Percentiles rank a stretch among this genome's conserved stretches.
phyloP scores from a whole-genome alignment of 2,888 invertebrate genomes.

The Pegoplata infirma region DNA sequence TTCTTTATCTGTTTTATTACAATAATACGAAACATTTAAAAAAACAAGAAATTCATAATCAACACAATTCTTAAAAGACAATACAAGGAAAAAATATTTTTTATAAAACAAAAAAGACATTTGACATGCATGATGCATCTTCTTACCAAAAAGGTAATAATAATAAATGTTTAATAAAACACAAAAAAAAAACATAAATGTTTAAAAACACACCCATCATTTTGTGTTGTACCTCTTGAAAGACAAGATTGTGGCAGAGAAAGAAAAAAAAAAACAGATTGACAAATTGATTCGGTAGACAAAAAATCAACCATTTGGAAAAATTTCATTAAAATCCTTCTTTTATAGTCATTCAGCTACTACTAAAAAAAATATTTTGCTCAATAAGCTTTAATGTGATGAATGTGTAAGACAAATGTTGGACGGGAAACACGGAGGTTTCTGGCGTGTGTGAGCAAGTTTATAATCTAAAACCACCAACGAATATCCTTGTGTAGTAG shows the following conservation, averaged over 20 bases:
- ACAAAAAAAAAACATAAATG: too few relatives aligned
- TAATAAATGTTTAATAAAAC: constrained; percentile 26
- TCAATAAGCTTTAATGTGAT: constrained; percentile 1
- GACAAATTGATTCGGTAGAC: constrained; percentile 75
- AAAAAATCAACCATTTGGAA: constrained; percentile 72
- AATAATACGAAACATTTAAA: constrained; percentile 18
- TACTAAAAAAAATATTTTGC: not conserved
- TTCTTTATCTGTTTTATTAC: constrained; percentile 29
- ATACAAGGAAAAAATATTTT: not conserved
- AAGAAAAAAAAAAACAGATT: constrained; percentile 68
- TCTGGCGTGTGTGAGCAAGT: not conserved
- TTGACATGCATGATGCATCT: constrained; percentile 48
- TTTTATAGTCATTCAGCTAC: not conserved
- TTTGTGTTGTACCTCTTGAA: not conserved
- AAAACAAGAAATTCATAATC: constrained; percentile 12
- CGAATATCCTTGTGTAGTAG: not conserved
- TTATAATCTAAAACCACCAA: constrained; percentile 33
- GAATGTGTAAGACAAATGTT: too few relatives aligned
- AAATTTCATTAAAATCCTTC: constrained; percentile 70
- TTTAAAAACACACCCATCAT: constrained; percentile 44
- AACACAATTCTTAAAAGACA: not conserved
- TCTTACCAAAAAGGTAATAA: constrained; percentile 9
- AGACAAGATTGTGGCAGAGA: not conserved
- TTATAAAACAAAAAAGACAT: constrained; percentile 9
- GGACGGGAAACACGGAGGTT: too few relatives aligned